phyloP scores from a whole-genome alignment of 2,797 vertebrate genomes.

The Siniperca undulata region DNA sequence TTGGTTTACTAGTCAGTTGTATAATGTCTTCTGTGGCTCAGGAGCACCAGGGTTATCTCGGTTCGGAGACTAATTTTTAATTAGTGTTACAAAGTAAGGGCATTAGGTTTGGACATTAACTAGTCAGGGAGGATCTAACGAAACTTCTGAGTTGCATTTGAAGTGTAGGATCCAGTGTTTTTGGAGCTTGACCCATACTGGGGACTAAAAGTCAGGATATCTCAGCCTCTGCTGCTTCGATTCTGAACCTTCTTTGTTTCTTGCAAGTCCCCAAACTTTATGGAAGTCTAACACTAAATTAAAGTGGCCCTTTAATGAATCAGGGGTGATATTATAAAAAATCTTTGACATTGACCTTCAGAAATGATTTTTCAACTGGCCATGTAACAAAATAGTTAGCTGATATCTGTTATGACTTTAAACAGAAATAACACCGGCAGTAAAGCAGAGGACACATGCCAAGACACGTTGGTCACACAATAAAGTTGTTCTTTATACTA shows the following conservation, averaged over 20 bases:
- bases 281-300: background rate
- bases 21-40: background rate
- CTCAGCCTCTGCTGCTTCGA: constrained; percentile 11
- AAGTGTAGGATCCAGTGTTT: background rate
- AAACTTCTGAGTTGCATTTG: background rate
- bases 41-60: background rate
- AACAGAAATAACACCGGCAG: background rate
- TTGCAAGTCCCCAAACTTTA: constrained; percentile 57
- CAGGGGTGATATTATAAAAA: background rate
- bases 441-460: background rate
- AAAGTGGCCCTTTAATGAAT: background rate
- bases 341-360: background rate
- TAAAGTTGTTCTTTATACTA: background rate
- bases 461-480: background rate
- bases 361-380: background rate
- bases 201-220: background rate
- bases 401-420: background rate
- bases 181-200: background rate
- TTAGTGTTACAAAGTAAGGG: background rate
- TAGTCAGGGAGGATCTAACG: background rate
- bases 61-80: background rate
- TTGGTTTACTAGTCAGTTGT: background rate
- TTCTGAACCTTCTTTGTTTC: constrained; percentile 49
- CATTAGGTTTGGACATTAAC: background rate
- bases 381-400: background rate